Evolutionary conservation across 2,797 vertebrate species (phyloP), one percentile per base, ranked within the genome.

Genomic region (Cyprinodon diabolis): DNA sequence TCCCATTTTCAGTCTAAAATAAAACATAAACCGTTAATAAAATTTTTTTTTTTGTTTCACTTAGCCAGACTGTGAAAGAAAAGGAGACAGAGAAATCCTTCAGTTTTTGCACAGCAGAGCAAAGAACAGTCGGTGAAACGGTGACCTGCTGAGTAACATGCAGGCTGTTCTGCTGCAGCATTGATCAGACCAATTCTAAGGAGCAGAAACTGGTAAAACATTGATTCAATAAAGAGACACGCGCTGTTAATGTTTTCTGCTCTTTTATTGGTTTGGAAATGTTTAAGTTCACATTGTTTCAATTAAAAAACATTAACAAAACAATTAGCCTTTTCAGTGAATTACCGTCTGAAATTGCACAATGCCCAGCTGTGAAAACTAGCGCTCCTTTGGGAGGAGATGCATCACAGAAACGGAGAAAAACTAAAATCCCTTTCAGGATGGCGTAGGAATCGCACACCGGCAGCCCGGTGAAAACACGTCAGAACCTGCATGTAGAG

Each of bases 311-410:
- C 37, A 49, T 47, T 23, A 55, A 23, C 35, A 48, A 67, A 49
- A 21, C 51, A 60, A 81, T 60, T 81, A 72, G 17, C 25, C 58
- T 43, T 30, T 80, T 78, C 71, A 79, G 67, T 75, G 71, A 75
- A 68, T 83, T 43, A 69, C 63, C 45, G 66, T 56, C 79, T 52
- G 77, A 77, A 83, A 94, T 91, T 92, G 91, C 93, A 94, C 92
- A 72, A 76, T 48, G 82, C 90, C 86, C 92, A 87, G 76, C 52
- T 79, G 66, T 62, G 78, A 60, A 67, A 68, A 52, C 72, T 37
- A 75, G 19, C 75, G 80, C 68, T 81, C 83, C 86, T 76, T 25
- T 1, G 4, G 66, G 37, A 56, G 71, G 30, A 74, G 57, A 30
- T 0, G 21, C 25, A 65, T 23, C 30, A 66, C n/a, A 71, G 48